These are phyloP conservation scores for Bufotes viridis DNA, from an alignment of 2,797 vertebrate genomes.

Conservation along the genomic window DNA sequence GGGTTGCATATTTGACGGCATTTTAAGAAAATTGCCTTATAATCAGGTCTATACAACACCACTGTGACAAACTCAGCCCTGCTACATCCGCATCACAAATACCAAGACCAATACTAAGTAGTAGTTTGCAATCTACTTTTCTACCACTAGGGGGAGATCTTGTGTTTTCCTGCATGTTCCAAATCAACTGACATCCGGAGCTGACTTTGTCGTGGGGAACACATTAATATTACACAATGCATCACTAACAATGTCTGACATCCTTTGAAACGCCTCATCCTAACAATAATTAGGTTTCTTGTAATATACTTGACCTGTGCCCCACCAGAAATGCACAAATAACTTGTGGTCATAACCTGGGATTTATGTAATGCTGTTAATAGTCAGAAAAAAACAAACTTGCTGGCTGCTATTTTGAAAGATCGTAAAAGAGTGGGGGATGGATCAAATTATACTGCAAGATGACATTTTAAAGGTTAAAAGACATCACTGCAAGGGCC, in stretches of 20 bases:
- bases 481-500: not conserved
- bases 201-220: slow-evolving; percentile 28
- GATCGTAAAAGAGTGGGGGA: not conserved
- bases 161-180: slow-evolving; percentile 35
- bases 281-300: slow-evolving; percentile 62
- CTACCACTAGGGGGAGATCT: slow-evolving; percentile 51
- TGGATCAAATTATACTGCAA: not conserved
- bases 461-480: too few relatives aligned
- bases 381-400: slow-evolving; percentile 37
- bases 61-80: not conserved
- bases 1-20: too few relatives aligned
- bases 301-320: slow-evolving; percentile 58
- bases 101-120: not conserved
- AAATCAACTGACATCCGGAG: not conserved
- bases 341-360: slow-evolving; percentile 55
- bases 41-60: too few relatives aligned
- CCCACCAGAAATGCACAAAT: slow-evolving; percentile 53
- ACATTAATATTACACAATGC: slow-evolving; percentile 57
- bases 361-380: slow-evolving; percentile 48
- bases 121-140: slow-evolving; percentile 14
- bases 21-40: too few relatives aligned
- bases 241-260: slow-evolving; percentile 62
- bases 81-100: not conserved
- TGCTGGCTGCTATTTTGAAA: not conserved
- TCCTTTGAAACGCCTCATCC: slow-evolving; percentile 56